Evolutionary conservation across 2,797 vertebrate genomes (phyloP).

Genomic region (Sciurus carolinensis): DNA sequence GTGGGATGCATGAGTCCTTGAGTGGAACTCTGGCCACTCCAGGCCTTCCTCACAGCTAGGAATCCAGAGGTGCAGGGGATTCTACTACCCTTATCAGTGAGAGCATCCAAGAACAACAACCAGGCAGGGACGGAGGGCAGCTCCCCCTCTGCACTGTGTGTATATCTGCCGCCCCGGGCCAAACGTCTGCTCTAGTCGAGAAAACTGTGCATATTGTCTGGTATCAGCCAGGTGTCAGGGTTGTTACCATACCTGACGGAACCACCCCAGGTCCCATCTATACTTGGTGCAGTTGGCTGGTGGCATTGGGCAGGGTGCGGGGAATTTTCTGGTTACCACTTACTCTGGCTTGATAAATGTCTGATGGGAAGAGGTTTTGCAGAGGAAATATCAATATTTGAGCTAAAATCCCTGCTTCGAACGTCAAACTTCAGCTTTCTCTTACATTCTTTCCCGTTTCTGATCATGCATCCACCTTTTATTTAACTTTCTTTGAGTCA

Average conservation of each 20-base stretch:
- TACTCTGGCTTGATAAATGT: not conserved
- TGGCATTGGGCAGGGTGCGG: not conserved
- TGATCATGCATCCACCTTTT: constrained; percentile 79
- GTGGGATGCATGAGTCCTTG: not conserved
- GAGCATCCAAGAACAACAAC: not conserved
- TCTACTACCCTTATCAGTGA: not conserved
- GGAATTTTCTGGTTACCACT: not conserved
- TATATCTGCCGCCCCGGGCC: not conserved
- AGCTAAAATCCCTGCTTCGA: constrained; percentile 77
- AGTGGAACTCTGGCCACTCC: not conserved
- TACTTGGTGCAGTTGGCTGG: accelerated
- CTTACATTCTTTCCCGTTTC: constrained; percentile 81
- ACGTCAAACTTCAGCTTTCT: constrained; percentile 75
- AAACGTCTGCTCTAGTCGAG: constrained; percentile 70
- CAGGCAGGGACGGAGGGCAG: not conserved
- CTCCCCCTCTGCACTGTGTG: not conserved
- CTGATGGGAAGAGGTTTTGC: constrained; percentile 52
- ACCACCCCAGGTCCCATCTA: constrained; percentile 1
- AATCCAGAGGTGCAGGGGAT: not conserved
- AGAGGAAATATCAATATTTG: not conserved
- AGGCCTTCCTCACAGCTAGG: not conserved
- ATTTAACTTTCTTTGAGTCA: constrained; percentile 80
- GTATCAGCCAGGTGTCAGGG: constrained; percentile 80
- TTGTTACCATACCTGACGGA: constrained; percentile 75
- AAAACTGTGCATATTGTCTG: constrained; percentile 73